phyloP scores from a whole-genome alignment of 2,113 vertebrate species.

The Podarcis cretensis region DNA sequence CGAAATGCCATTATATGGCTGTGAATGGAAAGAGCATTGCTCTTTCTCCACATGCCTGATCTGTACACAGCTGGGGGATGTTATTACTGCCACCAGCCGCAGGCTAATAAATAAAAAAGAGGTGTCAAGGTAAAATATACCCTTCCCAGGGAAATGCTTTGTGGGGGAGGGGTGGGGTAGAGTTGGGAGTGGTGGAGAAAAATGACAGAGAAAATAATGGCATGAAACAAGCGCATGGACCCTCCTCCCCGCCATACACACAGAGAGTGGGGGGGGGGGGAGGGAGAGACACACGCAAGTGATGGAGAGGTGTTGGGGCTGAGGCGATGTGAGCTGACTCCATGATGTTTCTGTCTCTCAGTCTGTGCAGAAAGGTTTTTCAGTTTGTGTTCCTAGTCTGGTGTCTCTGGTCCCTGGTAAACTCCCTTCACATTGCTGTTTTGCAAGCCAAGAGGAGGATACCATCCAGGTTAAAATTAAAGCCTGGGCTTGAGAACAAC shows the following conservation, averaged over 20 bases:
- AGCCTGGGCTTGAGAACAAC: neutral
- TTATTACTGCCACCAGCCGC: constrained; percentile 34
- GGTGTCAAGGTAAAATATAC: constrained; percentile 25
- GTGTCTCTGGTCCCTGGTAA: neutral
- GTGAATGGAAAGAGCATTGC: neutral
- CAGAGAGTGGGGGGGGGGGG: no score
- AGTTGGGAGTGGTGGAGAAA: neutral
- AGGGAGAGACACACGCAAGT: neutral
- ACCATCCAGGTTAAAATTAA: neutral
- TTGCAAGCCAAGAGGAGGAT: neutral
- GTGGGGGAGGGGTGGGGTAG: neutral
- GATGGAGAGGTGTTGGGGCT: constrained; percentile 20
- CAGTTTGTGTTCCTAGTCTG: neutral
- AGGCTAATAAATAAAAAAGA: constrained; percentile 42
- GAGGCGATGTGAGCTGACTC: constrained; percentile 9
- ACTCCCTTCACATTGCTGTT: neutral
- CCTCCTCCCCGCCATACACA: no score
- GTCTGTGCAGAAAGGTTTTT: no score
- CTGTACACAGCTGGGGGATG: constrained; percentile 16
- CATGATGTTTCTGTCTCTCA: neutral
- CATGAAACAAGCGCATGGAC: neutral
- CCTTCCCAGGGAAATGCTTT: constrained; percentile 7
- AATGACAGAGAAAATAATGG: constrained; percentile 31
- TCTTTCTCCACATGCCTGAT: neutral
- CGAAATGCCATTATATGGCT: neutral